These are phyloP conservation scores for Lamprotornis superbus DNA, from an alignment of 2,113 vertebrate genomes.

Conservation along the genomic window DNA sequence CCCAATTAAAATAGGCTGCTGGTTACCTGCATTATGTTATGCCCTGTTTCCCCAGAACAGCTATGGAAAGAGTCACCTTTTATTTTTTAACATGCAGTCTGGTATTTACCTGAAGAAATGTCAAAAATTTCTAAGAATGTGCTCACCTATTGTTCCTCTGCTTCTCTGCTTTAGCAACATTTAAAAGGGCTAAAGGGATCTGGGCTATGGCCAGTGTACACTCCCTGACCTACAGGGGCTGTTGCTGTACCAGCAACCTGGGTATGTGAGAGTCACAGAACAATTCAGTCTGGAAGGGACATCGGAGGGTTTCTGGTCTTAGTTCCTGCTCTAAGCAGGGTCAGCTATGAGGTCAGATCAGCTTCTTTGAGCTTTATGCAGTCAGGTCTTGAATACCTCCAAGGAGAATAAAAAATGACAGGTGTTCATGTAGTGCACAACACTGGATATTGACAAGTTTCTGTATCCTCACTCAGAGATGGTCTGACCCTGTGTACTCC, in stretches of 20 bases:
- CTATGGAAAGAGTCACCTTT: neutral
- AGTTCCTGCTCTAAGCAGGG: neutral
- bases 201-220: neutral
- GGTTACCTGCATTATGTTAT: neutral
- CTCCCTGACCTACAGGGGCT: neutral
- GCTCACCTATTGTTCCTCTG: neutral
- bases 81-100: neutral
- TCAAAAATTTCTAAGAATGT: neutral
- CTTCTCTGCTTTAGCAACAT: neutral
- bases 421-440: neutral
- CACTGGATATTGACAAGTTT: neutral
- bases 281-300: neutral
- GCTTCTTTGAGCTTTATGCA: neutral
- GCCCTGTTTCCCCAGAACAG: neutral
- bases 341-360: neutral
- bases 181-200: neutral
- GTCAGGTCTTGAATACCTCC: neutral
- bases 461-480: neutral
- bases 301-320: neutral
- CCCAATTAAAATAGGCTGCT: neutral
- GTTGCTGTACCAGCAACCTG: neutral
- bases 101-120: neutral
- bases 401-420: neutral
- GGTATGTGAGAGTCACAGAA: neutral
- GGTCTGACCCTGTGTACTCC: neutral